Percentiles rank a stretch among this genome's conserved stretches.
Evolutionary conservation across 2,113 vertebrate species (phyloP).

Genomic region (Cinclus cinclus): DNA sequence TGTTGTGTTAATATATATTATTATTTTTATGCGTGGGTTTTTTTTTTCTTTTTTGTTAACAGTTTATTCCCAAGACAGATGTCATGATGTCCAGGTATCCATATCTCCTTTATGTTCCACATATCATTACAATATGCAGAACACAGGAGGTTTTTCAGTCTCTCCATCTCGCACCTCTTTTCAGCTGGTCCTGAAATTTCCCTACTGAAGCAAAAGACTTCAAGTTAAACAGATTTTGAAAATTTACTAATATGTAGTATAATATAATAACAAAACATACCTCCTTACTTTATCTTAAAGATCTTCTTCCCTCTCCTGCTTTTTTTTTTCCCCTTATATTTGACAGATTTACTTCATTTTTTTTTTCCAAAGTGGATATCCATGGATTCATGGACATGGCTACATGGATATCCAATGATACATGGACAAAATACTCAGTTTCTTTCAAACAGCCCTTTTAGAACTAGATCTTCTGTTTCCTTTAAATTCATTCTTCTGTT

Average conservation of each 20-base stretch:
- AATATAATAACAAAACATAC: neutral
- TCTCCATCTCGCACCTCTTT: neutral
- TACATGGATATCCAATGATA: neutral
- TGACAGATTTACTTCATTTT: neutral
- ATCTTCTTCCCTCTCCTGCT: neutral
- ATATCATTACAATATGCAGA: neutral
- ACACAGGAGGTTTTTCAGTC: neutral
- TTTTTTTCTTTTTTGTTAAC: neutral
- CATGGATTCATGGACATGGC: neutral
- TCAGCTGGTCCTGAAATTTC: neutral
- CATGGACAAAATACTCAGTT: neutral
- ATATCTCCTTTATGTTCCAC: neutral
- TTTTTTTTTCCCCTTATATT: neutral
- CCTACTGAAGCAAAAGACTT: neutral
- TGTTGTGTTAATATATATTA: neutral
- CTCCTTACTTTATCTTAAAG: neutral
- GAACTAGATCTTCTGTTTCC: neutral
- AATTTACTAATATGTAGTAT: neutral
- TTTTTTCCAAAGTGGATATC: neutral
- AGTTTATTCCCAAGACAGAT: neutral
- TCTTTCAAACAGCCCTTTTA: neutral
- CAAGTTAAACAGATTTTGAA: neutral
- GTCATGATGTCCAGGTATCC: neutral
- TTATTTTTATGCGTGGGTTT: neutral
- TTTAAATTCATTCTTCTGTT: neutral